A percentile compares a stretch with the other conserved stretches of the same genome.
phyloP scores from a whole-genome alignment of 2,113 vertebrate species.

The Nesoenas mayeri region DNA sequence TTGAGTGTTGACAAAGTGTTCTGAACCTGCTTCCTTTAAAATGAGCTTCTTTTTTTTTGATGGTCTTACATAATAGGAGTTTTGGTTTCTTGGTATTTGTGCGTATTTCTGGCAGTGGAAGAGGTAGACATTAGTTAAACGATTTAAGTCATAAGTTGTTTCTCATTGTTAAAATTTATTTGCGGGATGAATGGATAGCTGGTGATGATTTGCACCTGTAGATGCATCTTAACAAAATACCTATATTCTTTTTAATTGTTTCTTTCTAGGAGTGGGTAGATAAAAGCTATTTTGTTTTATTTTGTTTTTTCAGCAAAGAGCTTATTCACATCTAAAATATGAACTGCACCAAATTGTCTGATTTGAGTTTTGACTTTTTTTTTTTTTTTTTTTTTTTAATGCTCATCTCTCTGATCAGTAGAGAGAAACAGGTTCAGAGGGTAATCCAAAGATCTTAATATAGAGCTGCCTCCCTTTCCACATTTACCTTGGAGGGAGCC shows the following conservation, averaged over 20 bases:
- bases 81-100: background rate
- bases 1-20: background rate
- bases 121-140: background rate
- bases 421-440: background rate
- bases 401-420: background rate
- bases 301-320: background rate
- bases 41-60: background rate
- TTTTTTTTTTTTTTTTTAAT: background rate
- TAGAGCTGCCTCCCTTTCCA: background rate
- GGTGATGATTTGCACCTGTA: background rate
- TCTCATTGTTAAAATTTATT: background rate
- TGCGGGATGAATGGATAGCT: background rate
- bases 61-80: background rate
- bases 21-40: background rate
- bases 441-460: background rate
- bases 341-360: background rate
- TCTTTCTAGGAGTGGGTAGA: background rate
- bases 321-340: background rate
- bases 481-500: background rate
- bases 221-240: background rate
- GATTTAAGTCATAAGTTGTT: background rate
- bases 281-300: background rate
- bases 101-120: background rate
- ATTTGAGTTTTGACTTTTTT: background rate
- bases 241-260: background rate